A percentile compares a stretch with the other conserved stretches of the same genome.
Conservation (phyloP, 1,140 invertebrate genomes). For the Lasioglossum baleicum region DNA sequence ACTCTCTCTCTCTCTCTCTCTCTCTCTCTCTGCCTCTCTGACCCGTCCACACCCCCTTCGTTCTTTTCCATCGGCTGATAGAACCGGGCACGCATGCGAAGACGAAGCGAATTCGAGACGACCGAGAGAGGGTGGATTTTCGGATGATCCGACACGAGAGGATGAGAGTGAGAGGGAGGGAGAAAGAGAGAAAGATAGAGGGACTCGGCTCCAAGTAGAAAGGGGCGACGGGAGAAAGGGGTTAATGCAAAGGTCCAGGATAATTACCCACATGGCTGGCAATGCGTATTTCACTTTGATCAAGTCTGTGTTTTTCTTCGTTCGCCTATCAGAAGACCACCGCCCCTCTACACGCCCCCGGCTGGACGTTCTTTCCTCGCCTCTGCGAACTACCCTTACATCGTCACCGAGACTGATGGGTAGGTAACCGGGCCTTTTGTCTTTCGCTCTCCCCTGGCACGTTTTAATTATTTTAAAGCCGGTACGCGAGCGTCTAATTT, state of each 20-base stretch:
- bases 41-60: neutral
- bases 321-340: constrained; percentile 72
- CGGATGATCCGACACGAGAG: constrained; percentile 42
- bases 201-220: constrained; percentile 30
- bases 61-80: constrained; percentile 37
- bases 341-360: constrained; percentile 25
- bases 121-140: constrained; percentile 50
- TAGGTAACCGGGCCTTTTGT: constrained; percentile 75
- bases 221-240: constrained; percentile 58
- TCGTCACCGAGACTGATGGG: constrained; percentile 59
- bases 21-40: constrained; percentile 43
- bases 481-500: constrained; percentile 76
- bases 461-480: constrained; percentile 80
- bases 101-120: constrained; percentile 27
- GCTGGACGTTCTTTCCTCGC: constrained; percentile 36
- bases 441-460: constrained; percentile 66
- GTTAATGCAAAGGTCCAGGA: constrained; percentile 77
- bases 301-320: constrained; percentile 79
- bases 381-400: constrained; percentile 56
- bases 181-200: no score
- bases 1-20: constrained; percentile 55
- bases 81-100: constrained; percentile 41
- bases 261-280: constrained; percentile 80
- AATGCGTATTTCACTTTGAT: constrained; percentile 79
- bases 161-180: constrained; percentile 27